Evolutionary conservation across 2,113 vertebrate species (phyloP).

Genomic region (Colinus virginianus): DNA sequence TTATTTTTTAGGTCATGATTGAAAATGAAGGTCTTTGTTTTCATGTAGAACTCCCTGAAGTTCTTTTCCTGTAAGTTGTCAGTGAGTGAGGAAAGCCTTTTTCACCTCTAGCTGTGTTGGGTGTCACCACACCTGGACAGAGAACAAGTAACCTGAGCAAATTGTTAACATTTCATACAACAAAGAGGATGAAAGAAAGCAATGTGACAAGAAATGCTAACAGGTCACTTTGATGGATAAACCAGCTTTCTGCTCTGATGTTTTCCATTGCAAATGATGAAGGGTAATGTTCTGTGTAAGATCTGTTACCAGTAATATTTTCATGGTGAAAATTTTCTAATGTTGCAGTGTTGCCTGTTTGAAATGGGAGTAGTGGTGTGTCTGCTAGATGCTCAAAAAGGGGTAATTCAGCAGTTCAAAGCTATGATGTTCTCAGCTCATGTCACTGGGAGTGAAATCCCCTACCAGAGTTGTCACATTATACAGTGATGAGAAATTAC

Average conservation of each 20-base stretch:
- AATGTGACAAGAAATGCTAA: background rate
- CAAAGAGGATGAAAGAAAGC: background rate
- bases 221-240: background rate
- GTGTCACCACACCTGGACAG: background rate
- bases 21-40: background rate
- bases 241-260: background rate
- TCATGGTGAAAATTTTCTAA: background rate
- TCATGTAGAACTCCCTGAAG: background rate
- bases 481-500: background rate
- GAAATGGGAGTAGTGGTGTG: accelerated
- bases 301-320: background rate
- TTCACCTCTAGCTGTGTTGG: background rate
- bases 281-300: background rate
- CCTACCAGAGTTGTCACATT: background rate
- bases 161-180: background rate
- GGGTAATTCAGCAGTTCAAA: background rate
- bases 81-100: background rate
- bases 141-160: background rate
- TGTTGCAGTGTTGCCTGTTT: background rate
- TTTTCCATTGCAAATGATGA: background rate
- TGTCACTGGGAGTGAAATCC: background rate
- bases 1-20: background rate
- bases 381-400: background rate
- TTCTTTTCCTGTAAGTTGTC: background rate
- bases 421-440: background rate